Percentiles rank a stretch among this genome's conserved stretches.
Evolutionary conservation across 2,113 vertebrate genomes (phyloP).

Genomic region (Amia ocellicauda): DNA sequence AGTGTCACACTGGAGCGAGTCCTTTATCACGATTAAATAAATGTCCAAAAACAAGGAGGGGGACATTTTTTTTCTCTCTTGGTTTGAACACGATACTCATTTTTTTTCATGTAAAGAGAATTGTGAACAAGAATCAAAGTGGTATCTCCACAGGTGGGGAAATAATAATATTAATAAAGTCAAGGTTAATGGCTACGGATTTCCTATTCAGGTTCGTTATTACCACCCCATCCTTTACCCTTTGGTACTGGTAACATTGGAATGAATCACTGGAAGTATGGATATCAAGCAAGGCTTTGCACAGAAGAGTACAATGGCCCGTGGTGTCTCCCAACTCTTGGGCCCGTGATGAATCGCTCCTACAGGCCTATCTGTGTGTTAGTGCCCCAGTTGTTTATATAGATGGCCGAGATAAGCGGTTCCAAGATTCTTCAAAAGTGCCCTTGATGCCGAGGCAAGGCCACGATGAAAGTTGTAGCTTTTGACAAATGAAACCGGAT

Average conservation of each 20-base stretch:
- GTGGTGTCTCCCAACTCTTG: neutral
- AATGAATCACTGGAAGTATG: constrained; percentile 5
- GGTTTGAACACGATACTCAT: too few relatives aligned
- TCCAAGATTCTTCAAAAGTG: constrained; percentile 20
- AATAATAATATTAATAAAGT: too few relatives aligned
- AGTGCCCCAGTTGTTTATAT: constrained; percentile 34
- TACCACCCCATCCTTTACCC: too few relatives aligned
- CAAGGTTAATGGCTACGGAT: too few relatives aligned
- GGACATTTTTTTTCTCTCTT: too few relatives aligned
- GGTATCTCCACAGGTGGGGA: too few relatives aligned
- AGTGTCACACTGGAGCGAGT: too few relatives aligned
- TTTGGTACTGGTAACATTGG: neutral
- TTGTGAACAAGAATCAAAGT: too few relatives aligned
- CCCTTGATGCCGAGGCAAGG: neutral
- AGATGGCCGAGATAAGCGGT: constrained; percentile 32
- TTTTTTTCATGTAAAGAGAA: too few relatives aligned
- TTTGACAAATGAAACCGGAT: constrained; percentile 11
- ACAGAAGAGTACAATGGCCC: constrained; percentile 14
- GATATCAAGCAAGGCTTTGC: neutral
- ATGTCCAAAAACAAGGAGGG: too few relatives aligned
- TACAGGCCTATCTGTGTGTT: constrained; percentile 13
- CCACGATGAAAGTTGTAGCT: neutral
- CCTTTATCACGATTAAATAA: too few relatives aligned
- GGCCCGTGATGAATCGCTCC: neutral
- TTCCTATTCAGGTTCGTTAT: too few relatives aligned